These are phyloP conservation scores for Hydraecia micacea DNA, from an alignment of 2,888 invertebrate species.

Conservation along the genomic window DNA sequence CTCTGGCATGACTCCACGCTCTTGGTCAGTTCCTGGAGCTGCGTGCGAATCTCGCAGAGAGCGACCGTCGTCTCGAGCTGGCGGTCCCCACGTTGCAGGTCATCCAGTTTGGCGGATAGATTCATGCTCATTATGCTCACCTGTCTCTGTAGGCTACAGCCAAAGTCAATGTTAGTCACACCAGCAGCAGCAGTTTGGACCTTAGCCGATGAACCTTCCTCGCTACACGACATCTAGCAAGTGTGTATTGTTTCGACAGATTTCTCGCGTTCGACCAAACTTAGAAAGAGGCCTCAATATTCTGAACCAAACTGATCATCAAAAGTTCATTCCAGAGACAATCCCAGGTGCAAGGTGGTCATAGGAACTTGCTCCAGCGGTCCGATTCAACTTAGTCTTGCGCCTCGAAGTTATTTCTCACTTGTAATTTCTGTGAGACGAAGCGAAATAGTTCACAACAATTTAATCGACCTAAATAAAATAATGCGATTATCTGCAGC, in stretches of 20 bases:
- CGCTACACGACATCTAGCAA: slow-evolving; percentile 34
- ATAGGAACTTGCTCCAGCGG: not conserved
- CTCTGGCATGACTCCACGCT: slow-evolving; percentile 98
- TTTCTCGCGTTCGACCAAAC: slow-evolving; percentile 3
- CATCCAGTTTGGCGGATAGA: slow-evolving; percentile 98
- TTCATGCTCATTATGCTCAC: slow-evolving; percentile 99
- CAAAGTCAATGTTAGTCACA: slow-evolving; percentile 59
- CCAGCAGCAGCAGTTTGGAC: slow-evolving; percentile 48
- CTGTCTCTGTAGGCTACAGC: slow-evolving; percentile 97
- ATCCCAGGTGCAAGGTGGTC: too few relatives aligned
- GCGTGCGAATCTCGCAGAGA: slow-evolving; percentile 97
- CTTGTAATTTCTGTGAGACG: slow-evolving; percentile 24
- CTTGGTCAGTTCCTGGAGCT: slow-evolving; percentile 97
- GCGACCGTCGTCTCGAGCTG: slow-evolving; percentile 98
- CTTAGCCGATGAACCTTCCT: slow-evolving; percentile 40
- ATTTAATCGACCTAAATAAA: not conserved
- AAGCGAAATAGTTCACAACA: not conserved
- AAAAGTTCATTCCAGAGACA: not conserved
- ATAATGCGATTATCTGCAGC: not conserved
- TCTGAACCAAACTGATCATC: not conserved
- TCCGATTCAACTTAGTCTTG: slow-evolving; percentile 4
- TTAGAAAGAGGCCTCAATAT: not conserved
- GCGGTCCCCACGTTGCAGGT: slow-evolving; percentile 97
- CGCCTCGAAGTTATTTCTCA: slow-evolving; percentile 22
- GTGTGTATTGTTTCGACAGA: not conserved